Conservation (phyloP, 2,113 vertebrate species). For the Dicrurus megarhynchus region DNA sequence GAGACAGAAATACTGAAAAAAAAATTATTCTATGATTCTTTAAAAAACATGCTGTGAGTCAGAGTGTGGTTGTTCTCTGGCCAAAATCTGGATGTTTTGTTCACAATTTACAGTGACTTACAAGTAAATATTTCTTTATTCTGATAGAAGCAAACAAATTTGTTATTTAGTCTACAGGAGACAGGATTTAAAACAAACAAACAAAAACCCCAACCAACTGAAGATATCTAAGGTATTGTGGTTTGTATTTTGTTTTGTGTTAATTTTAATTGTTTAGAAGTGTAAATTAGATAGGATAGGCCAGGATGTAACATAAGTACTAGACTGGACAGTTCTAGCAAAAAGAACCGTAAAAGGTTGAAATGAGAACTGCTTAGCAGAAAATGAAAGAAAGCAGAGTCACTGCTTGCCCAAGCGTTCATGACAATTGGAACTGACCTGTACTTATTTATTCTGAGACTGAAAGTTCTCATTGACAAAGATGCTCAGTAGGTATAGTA, state of each 20-base stretch:
- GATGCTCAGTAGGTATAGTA: not conserved
- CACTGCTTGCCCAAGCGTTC: not conserved
- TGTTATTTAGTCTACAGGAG: not conserved
- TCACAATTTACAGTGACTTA: not conserved
- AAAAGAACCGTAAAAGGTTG: not conserved
- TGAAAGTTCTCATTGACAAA: not conserved
- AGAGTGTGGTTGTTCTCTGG: not conserved
- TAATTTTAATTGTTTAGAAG: not conserved
- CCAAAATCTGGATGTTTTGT: not conserved
- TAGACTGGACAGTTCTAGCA: not conserved
- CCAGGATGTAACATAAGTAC: not conserved
- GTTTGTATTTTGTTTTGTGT: not conserved
- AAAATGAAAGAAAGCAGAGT: not conserved
- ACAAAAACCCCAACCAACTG: not conserved
- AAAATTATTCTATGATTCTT: not conserved
- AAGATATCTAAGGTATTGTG: not conserved
- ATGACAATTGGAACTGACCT: not conserved
- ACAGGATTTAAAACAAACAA: not conserved
- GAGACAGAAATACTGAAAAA: not conserved
- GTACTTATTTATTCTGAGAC: not conserved
- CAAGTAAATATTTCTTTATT: not conserved
- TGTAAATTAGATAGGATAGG: not conserved
- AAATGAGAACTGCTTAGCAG: not conserved
- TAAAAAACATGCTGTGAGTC: not conserved
- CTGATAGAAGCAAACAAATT: not conserved